Percentiles rank a stretch among this genome's conserved stretches.
Conservation (phyloP, 2,113 vertebrate species). For the Electrona antarctica region DNA sequence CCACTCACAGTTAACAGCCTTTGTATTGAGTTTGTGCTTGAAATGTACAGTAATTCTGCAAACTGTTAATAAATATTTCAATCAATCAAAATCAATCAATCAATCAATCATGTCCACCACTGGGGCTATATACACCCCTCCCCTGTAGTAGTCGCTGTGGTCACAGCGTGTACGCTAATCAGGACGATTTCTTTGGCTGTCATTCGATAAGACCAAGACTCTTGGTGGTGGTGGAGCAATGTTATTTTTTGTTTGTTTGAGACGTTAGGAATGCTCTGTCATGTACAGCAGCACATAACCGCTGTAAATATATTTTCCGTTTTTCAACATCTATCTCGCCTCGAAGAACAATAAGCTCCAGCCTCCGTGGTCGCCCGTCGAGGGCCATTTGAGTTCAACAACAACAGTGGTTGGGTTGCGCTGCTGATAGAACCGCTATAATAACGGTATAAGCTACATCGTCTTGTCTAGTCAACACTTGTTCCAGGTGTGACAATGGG, state of each 20-base stretch:
- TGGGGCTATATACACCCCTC: background rate
- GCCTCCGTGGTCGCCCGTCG: no score
- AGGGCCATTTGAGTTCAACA: no score
- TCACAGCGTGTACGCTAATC: background rate
- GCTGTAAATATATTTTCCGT: no score
- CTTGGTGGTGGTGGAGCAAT: background rate
- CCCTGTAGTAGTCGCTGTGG: conserved; percentile 40
- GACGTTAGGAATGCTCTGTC: conserved; percentile 30
- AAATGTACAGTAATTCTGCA: no score
- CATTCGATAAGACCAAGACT: conserved; percentile 18
- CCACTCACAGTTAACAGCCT: no score
- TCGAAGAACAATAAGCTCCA: no score
- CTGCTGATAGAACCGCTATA: conserved; percentile 9
- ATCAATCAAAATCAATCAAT: no score
- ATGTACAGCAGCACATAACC: conserved; percentile 7
- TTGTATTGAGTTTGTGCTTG: no score
- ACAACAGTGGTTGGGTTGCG: conserved; percentile 26
- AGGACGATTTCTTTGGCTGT: background rate
- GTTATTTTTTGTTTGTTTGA: background rate
- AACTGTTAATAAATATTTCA: no score
- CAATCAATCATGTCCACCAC: no score
- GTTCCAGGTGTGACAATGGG: conserved; percentile 57
- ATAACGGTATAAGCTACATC: background rate
- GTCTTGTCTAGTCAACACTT: background rate
- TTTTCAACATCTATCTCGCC: no score